Evolutionary conservation across 2,888 invertebrate species (phyloP).

Genomic region (Pandemis cinnamomeana): DNA sequence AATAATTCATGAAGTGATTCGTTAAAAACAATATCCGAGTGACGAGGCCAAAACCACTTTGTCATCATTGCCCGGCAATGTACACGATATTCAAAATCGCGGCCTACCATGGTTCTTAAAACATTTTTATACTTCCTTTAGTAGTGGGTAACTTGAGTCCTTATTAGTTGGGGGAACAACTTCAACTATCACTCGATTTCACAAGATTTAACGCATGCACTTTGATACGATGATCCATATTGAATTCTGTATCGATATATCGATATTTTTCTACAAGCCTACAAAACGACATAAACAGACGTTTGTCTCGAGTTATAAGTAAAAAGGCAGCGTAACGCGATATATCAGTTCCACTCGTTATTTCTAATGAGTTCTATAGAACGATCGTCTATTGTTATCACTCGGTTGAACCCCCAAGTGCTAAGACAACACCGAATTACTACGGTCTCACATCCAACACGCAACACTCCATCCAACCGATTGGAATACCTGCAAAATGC

Average conservation of each 20-base stretch:
- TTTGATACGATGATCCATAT: too few species aligned
- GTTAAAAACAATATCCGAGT: conserved; percentile 14
- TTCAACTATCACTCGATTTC: too few species aligned
- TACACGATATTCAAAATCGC: conserved; percentile 5
- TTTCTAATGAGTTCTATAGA: background rate
- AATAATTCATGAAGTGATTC: conserved; percentile 12
- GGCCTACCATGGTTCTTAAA: background rate
- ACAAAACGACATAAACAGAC: too few species aligned
- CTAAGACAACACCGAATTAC: background rate
- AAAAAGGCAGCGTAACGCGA: too few species aligned
- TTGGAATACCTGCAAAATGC: background rate
- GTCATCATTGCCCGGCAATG: conserved; percentile 11
- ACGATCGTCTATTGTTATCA: background rate
- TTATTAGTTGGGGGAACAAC: too few species aligned
- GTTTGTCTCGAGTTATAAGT: too few species aligned
- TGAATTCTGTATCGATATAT: too few species aligned
- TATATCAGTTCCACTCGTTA: too few species aligned
- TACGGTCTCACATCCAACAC: background rate
- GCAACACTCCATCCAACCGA: background rate
- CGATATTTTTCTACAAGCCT: too few species aligned
- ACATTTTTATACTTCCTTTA: background rate
- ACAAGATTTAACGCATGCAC: too few species aligned
- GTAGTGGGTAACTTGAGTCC: too few species aligned
- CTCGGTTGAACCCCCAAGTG: background rate
- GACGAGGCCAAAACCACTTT: conserved; percentile 1